Percentiles rank a stretch among this genome's conserved stretches.
Conservation (phyloP, 2,888 invertebrate genomes). For the Machimus rusticus region DNA sequence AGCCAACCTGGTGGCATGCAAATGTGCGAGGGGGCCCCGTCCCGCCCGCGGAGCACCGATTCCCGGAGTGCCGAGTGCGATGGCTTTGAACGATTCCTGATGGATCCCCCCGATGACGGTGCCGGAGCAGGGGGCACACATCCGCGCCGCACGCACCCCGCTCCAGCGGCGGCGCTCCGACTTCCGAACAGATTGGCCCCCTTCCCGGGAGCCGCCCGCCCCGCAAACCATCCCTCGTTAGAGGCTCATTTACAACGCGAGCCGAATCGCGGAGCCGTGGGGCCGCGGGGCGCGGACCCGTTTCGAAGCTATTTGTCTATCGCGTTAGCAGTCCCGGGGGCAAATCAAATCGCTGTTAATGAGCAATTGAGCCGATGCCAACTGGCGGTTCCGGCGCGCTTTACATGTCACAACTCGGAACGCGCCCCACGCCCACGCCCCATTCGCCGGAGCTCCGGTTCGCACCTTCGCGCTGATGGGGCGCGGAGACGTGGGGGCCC, state of each 20-base stretch:
- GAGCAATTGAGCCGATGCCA: conserved; percentile 45
- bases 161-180: not conserved
- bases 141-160: not conserved
- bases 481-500: not conserved
- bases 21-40: not conserved
- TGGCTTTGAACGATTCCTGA: conserved; percentile 11
- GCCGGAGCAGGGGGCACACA: not conserved
- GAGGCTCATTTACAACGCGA: conserved; percentile 38
- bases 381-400: conserved; percentile 25
- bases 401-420: conserved; percentile 22
- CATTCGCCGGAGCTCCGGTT: conserved; percentile 7
- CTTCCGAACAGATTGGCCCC: conserved; percentile 12
- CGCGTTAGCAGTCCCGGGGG: conserved; percentile 37
- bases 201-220: not conserved
- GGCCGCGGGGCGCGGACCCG: not conserved
- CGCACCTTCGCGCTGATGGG: conserved; percentile 17
- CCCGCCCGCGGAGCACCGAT: not conserved
- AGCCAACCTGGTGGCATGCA: not conserved
- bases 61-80: not conserved
- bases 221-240: conserved; percentile 36
- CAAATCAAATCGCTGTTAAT: conserved; percentile 47
- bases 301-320: conserved; percentile 41
- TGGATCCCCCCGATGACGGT: not conserved
- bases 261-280: not conserved
- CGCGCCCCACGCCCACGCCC: not conserved